Percentiles rank a stretch among this genome's conserved stretches.
Evolutionary conservation across 2,797 vertebrate species (phyloP).

Genomic region (Chaetophractus vellerosus): DNA sequence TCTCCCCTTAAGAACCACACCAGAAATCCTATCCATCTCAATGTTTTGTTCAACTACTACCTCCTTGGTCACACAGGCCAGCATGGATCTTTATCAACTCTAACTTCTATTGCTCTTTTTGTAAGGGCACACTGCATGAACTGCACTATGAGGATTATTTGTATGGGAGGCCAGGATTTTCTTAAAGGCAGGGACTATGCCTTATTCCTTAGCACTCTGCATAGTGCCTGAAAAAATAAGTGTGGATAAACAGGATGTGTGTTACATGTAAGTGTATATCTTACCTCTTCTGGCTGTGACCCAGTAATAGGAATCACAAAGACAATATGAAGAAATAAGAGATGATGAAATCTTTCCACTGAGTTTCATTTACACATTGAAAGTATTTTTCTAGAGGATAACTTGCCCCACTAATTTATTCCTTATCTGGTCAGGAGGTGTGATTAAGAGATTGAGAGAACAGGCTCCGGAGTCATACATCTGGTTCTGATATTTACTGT

Average conservation of each 20-base stretch:
- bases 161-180: neutral
- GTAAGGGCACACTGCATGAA: neutral
- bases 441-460: neutral
- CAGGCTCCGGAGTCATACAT: neutral
- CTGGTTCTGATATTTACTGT: conserved; percentile 8
- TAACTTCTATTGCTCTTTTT: neutral
- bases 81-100: neutral
- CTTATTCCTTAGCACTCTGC: neutral
- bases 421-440: neutral
- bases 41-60: conserved; percentile 38
- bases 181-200: conserved; percentile 8
- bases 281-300: conserved; percentile 30
- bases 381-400: conserved; percentile 52
- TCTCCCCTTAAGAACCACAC: neutral
- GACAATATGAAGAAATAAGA: conserved; percentile 52
- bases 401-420: conserved; percentile 20
- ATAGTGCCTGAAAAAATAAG: conserved; percentile 5
- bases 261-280: conserved; percentile 30
- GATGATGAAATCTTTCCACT: conserved; percentile 36
- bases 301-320: conserved; percentile 46
- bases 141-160: neutral
- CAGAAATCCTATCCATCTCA: conserved; percentile 21
- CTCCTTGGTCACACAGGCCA: neutral
- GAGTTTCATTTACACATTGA: conserved; percentile 12
- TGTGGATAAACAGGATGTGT: neutral